Percentiles rank a stretch among this genome's conserved stretches.
phyloP scores from a whole-genome alignment of 2,888 invertebrate genomes.

The Zele albiditarsus region DNA sequence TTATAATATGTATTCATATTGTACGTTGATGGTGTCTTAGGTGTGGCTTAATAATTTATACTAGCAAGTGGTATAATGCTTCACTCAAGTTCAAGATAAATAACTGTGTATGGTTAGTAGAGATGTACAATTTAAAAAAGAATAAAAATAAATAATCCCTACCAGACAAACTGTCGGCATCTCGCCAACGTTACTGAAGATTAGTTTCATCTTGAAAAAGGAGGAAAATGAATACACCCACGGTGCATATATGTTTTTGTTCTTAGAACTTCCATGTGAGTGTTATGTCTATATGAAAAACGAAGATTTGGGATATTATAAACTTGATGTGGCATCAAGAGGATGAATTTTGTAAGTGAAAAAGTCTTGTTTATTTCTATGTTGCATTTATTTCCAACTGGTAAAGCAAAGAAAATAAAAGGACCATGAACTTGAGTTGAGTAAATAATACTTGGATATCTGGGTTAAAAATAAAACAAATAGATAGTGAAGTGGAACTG shows the following conservation, averaged over 20 bases:
- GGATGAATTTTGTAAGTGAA: no score
- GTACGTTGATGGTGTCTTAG: not conserved
- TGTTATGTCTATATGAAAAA: slow-evolving; percentile 1
- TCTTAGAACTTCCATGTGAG: not conserved
- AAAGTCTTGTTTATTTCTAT: no score
- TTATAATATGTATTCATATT: not conserved
- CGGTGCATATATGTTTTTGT: not conserved
- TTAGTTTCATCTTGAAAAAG: slow-evolving; percentile 9
- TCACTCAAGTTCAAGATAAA: slow-evolving; percentile 9
- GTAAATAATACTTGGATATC: no score
- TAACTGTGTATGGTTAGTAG: not conserved
- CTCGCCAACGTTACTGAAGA: slow-evolving; percentile 5
- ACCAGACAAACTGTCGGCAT: slow-evolving; percentile 15
- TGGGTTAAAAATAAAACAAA: no score
- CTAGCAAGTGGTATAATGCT: not conserved
- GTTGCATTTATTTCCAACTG: no score
- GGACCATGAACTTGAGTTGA: no score
- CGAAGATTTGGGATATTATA: no score
- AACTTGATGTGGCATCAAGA: no score
- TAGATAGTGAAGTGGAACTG: no score
- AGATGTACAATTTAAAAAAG: no score
- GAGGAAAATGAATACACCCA: not conserved
- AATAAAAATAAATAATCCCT: slow-evolving; percentile 2
- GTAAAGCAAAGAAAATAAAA: no score
- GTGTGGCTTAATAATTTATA: slow-evolving; percentile 11